Percentiles rank a stretch among this genome's conserved stretches.
Evolutionary conservation across 1,140 invertebrate species (phyloP).

Genomic region (Aphis gossypii): DNA sequence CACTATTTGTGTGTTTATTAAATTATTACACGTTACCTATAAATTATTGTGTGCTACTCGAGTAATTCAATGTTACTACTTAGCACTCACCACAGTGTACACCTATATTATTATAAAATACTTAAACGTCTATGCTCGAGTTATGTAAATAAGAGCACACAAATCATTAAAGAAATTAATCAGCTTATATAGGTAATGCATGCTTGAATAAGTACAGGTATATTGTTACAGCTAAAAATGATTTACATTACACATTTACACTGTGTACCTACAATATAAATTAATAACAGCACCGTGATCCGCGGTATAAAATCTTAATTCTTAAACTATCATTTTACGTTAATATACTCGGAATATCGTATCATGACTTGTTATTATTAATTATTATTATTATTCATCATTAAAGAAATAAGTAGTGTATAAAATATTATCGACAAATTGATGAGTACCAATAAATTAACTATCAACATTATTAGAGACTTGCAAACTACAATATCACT

Average conservation of each 20-base stretch:
- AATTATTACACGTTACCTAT: not conserved
- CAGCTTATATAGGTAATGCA: not conserved
- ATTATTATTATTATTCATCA: not conserved
- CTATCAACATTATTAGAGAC: not conserved
- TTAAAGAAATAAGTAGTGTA: not conserved
- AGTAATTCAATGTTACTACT: not conserved
- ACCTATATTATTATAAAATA: not conserved
- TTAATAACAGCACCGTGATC: not conserved
- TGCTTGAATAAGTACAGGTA: not conserved
- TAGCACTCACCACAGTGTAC: not conserved
- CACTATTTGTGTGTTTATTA: not conserved
- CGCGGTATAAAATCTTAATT: not conserved
- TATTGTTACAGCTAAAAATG: not conserved
- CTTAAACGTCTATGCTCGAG: not conserved
- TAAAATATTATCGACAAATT: not conserved
- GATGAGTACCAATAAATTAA: not conserved
- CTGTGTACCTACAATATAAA: not conserved
- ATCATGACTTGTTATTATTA: not conserved
- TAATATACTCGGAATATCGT: not conserved
- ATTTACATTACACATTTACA: not conserved
- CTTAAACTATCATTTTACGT: not conserved
- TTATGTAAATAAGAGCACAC: not conserved
- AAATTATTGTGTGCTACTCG: not conserved
- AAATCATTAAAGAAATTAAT: not conserved
- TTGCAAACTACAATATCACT: not conserved